These are phyloP conservation scores for Aspidiotus destructor DNA, from an alignment of 2,888 invertebrate genomes.

Conservation along the genomic window DNA sequence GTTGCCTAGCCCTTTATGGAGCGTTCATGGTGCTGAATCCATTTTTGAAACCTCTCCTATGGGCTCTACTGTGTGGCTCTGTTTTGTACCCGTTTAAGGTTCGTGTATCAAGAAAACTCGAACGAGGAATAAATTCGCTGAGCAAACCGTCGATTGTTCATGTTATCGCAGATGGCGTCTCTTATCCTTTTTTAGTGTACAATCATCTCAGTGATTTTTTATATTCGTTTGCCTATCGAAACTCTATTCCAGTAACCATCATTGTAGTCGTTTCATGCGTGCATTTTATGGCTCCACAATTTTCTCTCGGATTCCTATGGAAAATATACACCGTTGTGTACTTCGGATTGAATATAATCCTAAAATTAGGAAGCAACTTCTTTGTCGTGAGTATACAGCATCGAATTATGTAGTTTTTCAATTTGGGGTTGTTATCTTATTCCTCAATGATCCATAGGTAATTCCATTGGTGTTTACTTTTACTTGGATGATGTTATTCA, in stretches of 20 bases:
- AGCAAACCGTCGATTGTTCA: constrained; percentile 22
- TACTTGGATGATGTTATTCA: constrained; percentile 7
- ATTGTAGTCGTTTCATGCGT: background rate
- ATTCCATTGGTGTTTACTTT: constrained; percentile 1
- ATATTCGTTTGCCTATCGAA: constrained; percentile 17
- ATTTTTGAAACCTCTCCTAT: constrained; percentile 85
- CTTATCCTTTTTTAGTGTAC: constrained; percentile 35
- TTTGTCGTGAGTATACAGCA: constrained; percentile 9
- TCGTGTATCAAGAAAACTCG: constrained; percentile 61
- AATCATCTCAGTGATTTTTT: constrained; percentile 35
- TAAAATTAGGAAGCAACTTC: constrained; percentile 12
- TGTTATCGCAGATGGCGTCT: constrained; percentile 41
- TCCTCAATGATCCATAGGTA: constrained; percentile 1
- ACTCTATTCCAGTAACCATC: constrained; percentile 8
- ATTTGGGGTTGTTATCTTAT: background rate
- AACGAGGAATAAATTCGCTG: constrained; percentile 58
- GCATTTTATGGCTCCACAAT: constrained; percentile 13
- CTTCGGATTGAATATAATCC: background rate
- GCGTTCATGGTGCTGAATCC: constrained; percentile 79
- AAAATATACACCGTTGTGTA: background rate
- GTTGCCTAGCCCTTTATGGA: constrained; percentile 42
- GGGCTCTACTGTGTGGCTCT: constrained; percentile 95
- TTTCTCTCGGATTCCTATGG: constrained; percentile 15
- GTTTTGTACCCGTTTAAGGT: constrained; percentile 92
- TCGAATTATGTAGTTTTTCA: background rate